Conservation (phyloP, 2,888 invertebrate species). For the Campoplex nolae region DNA sequence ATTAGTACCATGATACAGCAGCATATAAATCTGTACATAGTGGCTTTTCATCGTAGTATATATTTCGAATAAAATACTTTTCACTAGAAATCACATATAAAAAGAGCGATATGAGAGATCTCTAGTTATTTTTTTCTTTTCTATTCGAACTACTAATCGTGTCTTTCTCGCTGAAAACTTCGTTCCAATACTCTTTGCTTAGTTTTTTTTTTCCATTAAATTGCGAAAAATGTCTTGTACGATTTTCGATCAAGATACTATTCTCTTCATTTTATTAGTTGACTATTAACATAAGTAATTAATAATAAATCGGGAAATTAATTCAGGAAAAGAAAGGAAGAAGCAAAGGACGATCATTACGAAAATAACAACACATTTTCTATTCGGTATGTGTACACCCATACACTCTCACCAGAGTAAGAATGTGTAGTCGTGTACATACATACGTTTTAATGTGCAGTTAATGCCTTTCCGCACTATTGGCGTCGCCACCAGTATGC, state of each 20-base stretch:
- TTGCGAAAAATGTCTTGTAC: no score
- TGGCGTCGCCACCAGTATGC: no score
- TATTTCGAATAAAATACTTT: constrained; percentile 66
- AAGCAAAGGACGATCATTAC: not conserved
- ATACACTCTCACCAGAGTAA: no score
- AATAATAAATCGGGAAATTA: not conserved
- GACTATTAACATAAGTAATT: not conserved
- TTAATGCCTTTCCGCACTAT: no score
- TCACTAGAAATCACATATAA: constrained; percentile 68
- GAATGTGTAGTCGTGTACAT: no score
- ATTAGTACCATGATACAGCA: constrained; percentile 30
- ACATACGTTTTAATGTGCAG: no score
- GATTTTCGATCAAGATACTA: no score
- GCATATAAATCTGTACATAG: constrained; percentile 69
- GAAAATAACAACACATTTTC: not conserved
- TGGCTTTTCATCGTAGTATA: constrained; percentile 70
- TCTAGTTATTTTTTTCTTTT: not conserved
- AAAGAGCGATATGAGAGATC: no score
- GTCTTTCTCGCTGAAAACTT: not conserved
- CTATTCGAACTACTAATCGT: not conserved
- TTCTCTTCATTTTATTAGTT: not conserved
- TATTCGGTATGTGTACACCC: no score
- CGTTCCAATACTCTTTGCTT: not conserved
- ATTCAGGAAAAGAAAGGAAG: not conserved
- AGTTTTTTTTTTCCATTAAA: not conserved